A percentile compares a stretch with the other conserved stretches of the same genome.
These are phyloP conservation scores for Erythrocercus mccallii DNA, from an alignment of 2,113 vertebrate species.

Conservation along the genomic window DNA sequence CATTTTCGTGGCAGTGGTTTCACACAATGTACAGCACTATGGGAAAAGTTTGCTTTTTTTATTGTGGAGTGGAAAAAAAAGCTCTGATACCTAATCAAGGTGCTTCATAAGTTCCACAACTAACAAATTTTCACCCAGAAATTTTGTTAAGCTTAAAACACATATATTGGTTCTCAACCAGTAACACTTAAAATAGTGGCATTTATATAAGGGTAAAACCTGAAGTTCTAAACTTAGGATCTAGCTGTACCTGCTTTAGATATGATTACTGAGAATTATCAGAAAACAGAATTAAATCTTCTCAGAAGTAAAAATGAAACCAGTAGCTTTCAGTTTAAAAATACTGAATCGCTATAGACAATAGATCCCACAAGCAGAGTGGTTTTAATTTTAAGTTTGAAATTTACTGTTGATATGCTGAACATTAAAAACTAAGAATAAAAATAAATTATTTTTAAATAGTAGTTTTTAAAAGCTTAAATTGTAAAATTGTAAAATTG, in stretches of 20 bases:
- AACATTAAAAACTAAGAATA: background rate
- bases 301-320: background rate
- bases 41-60: background rate
- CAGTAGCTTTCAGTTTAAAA: background rate
- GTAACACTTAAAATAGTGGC: background rate
- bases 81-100: background rate
- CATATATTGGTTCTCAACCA: background rate
- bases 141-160: background rate
- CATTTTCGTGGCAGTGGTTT: background rate
- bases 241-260: background rate
- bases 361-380: background rate
- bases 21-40: background rate
- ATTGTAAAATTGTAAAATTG: background rate
- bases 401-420: background rate
- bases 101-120: background rate
- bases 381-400: background rate
- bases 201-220: background rate
- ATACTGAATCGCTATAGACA: background rate
- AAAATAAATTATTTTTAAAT: background rate
- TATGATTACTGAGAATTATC: background rate
- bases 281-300: background rate
- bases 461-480: background rate
- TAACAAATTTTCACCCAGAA: background rate
- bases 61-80: background rate
- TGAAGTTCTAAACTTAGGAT: background rate